Conservation (phyloP, 2,888 invertebrate genomes). For the Nomada lathburiana region DNA sequence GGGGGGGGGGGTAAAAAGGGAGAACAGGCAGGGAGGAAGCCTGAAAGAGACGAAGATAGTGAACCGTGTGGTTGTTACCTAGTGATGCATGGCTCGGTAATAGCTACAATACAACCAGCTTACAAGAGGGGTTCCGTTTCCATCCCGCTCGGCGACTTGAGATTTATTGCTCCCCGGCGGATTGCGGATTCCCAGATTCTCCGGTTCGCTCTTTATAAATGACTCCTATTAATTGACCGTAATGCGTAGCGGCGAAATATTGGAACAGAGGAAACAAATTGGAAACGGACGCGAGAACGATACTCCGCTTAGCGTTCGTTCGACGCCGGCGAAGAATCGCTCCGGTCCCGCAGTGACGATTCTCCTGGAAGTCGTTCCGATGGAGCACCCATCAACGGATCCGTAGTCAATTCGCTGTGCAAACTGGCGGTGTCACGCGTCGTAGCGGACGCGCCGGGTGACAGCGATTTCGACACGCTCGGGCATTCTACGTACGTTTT, state of each 20-base stretch:
- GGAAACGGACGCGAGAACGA: neutral
- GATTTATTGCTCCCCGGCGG: constrained; percentile 83
- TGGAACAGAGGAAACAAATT: constrained; percentile 24
- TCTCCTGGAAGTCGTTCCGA: constrained; percentile 2
- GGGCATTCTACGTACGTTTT: constrained; percentile 30
- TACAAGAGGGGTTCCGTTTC: constrained; percentile 82
- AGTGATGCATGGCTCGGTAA: constrained; percentile 84
- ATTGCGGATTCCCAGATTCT: constrained; percentile 83
- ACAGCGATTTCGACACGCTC: constrained; percentile 42
- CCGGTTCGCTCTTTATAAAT: constrained; percentile 84
- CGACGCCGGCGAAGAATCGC: neutral
- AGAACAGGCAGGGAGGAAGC: constrained; percentile 49
- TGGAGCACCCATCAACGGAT: constrained; percentile 7
- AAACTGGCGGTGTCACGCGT: constrained; percentile 17
- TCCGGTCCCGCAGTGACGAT: neutral
- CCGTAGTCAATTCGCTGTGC: constrained; percentile 33
- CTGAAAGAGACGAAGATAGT: constrained; percentile 58
- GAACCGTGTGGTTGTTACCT: constrained; percentile 82
- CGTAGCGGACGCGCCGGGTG: constrained; percentile 5
- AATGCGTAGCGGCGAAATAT: constrained; percentile 59
- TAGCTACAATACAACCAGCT: constrained; percentile 84
- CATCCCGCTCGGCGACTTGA: constrained; percentile 79
- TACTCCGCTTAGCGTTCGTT: no score
- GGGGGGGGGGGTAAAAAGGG: constrained; percentile 36
- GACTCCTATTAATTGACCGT: constrained; percentile 83